phyloP scores from a whole-genome alignment of 1,140 invertebrate genomes.

The Psilanteris sp. region DNA sequence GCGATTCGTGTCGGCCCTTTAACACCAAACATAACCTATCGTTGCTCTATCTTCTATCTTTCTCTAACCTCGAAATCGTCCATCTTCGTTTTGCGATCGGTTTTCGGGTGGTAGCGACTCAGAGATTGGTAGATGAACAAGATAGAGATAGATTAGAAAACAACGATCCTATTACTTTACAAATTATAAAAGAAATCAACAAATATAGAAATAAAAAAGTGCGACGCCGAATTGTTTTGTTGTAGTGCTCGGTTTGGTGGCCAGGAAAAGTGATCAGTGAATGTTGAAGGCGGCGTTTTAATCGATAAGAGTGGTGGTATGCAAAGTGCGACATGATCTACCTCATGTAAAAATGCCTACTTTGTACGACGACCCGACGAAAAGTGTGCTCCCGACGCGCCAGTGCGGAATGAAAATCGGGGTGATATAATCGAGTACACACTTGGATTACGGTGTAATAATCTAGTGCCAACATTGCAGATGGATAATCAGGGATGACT shows the following conservation, averaged over 20 bases:
- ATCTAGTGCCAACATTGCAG: constrained; percentile 77
- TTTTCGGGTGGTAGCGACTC: not conserved
- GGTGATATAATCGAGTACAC: constrained; percentile 70
- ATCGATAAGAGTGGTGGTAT: constrained; percentile 55
- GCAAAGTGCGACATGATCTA: constrained; percentile 59
- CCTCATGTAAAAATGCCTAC: constrained; percentile 59
- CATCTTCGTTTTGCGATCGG: constrained; percentile 13
- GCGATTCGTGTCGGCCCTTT: constrained; percentile 40
- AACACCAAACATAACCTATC: constrained; percentile 46
- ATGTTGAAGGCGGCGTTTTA: constrained; percentile 49
- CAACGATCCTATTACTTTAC: too few species aligned
- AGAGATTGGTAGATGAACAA: too few species aligned
- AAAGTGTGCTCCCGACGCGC: constrained; percentile 53
- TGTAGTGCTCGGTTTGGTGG: constrained; percentile 48
- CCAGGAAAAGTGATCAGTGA: constrained; percentile 52
- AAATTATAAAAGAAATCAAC: too few species aligned
- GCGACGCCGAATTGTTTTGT: constrained; percentile 36
- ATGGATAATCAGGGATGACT: constrained; percentile 82
- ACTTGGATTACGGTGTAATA: constrained; percentile 72
- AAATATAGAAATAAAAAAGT: constrained; percentile 8
- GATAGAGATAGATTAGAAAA: constrained; percentile 4
- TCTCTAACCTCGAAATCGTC: constrained; percentile 39
- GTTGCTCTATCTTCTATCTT: constrained; percentile 14
- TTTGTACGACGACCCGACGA: constrained; percentile 60
- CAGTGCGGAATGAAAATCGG: constrained; percentile 55